A percentile compares a stretch with the other conserved stretches of the same genome.
Conservation (phyloP, 2,888 invertebrate genomes). For the Athalia circularis region DNA sequence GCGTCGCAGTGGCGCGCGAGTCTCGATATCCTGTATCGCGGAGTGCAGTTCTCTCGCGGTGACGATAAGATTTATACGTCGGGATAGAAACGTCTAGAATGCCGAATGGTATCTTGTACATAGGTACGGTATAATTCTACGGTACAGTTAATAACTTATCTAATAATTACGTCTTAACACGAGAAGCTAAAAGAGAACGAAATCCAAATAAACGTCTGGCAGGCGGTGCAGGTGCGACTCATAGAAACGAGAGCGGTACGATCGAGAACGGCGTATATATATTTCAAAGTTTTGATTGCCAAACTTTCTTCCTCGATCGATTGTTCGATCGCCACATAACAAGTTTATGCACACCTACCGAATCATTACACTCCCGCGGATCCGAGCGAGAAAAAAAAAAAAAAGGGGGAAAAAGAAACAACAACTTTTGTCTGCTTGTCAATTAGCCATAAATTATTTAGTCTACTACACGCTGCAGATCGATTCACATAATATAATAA, state of each 20-base stretch:
- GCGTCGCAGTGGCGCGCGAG: conserved; percentile 5
- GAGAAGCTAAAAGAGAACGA: neutral
- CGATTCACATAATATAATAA: neutral
- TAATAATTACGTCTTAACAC: conserved; percentile 34
- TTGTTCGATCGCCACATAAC: conserved; percentile 11
- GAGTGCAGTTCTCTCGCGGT: neutral
- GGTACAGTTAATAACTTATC: conserved; percentile 41
- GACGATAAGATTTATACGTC: conserved; percentile 43
- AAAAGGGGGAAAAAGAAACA: too few relatives aligned
- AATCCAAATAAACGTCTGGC: too few relatives aligned
- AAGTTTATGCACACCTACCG: too few relatives aligned
- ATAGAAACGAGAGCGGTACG: conserved; percentile 28
- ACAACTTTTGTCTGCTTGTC: conserved; percentile 26
- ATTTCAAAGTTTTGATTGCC: conserved; percentile 43
- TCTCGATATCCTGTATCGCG: conserved; percentile 12
- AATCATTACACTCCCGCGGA: too few relatives aligned
- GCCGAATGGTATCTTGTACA: conserved; percentile 18
- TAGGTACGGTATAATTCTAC: conserved; percentile 13
- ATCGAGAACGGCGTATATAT: too few relatives aligned
- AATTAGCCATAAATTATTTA: conserved; percentile 36
- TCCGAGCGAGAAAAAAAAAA: too few relatives aligned
- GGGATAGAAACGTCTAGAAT: conserved; percentile 41
- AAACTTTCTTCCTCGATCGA: conserved; percentile 37
- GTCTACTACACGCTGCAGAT: neutral
- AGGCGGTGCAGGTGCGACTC: conserved; percentile 23